Conservation (phyloP, 2,888 invertebrate species). For the Pinctada fucata region DNA sequence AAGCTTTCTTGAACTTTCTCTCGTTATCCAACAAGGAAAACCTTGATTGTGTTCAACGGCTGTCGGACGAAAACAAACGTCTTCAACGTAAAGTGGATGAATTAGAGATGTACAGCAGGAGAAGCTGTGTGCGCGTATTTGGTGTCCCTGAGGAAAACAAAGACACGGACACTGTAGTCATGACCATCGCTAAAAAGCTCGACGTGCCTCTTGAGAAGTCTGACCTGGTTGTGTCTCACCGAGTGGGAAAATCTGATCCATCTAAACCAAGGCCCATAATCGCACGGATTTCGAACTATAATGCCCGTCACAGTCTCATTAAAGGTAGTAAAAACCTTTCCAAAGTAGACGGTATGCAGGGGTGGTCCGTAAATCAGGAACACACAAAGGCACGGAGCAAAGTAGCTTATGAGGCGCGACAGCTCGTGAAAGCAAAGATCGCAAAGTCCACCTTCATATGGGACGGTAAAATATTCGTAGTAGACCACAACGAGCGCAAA, state of each 20-base stretch:
- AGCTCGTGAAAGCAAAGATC: not conserved
- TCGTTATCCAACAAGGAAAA: too few relatives aligned
- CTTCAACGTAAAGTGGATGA: constrained; percentile 13
- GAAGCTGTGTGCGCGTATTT: not conserved
- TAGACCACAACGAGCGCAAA: not conserved
- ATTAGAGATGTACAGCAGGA: constrained; percentile 13
- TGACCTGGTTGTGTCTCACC: constrained; percentile 8
- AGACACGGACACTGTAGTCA: not conserved
- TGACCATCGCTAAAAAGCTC: not conserved
- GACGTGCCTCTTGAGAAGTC: not conserved
- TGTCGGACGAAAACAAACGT: constrained; percentile 3
- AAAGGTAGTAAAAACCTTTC: constrained; percentile 1
- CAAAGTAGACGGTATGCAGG: not conserved
- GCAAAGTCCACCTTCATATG: constrained; percentile 2
- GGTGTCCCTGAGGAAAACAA: not conserved
- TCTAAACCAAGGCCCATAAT: constrained; percentile 9
- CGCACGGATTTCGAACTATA: not conserved
- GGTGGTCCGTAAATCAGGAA: constrained; percentile 7
- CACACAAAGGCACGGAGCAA: not conserved
- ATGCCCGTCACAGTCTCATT: not conserved
- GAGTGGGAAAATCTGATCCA: constrained; percentile 8
- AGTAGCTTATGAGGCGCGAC: not conserved
- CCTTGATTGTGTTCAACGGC: not conserved
- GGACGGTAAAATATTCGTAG: constrained; percentile 8
- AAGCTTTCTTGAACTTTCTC: too few relatives aligned